phyloP scores from a whole-genome alignment of 2,797 vertebrate species.

The Bradypodion pumilum region DNA sequence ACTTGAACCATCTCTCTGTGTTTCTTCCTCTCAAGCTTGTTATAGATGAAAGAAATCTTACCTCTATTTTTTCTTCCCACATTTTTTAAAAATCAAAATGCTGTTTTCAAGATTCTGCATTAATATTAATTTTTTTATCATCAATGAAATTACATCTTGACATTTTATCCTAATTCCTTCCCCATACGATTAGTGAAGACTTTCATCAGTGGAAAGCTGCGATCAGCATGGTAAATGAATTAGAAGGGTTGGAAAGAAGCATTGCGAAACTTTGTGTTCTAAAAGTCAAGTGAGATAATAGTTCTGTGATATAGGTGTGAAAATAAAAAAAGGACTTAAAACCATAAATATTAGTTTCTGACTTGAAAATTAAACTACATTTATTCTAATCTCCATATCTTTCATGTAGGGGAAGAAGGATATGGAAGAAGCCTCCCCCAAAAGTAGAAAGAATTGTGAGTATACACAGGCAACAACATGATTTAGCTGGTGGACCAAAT shows the following conservation, averaged over 20 bases:
- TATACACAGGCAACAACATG: no score
- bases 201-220: conserved; percentile 17
- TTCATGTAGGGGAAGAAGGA: conserved; percentile 19
- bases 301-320: conserved; percentile 17
- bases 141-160: conserved; percentile 46
- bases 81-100: conserved; percentile 44
- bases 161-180: conserved; percentile 46
- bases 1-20: conserved; percentile 30
- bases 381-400: neutral
- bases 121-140: conserved; percentile 48
- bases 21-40: conserved; percentile 44
- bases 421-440: no score
- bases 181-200: conserved; percentile 24
- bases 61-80: conserved; percentile 30
- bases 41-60: conserved; percentile 60
- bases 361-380: conserved; percentile 48
- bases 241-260: neutral
- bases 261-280: conserved; percentile 5
- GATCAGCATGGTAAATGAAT: neutral
- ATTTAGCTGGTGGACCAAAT: neutral
- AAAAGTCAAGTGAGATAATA: conserved; percentile 47
- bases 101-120: conserved; percentile 32
- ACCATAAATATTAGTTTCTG: conserved; percentile 42
- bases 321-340: conserved; percentile 17
- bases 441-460: no score